These are phyloP conservation scores for Polyommatus icarus DNA, from an alignment of 2,888 invertebrate genomes.

Conservation along the genomic window DNA sequence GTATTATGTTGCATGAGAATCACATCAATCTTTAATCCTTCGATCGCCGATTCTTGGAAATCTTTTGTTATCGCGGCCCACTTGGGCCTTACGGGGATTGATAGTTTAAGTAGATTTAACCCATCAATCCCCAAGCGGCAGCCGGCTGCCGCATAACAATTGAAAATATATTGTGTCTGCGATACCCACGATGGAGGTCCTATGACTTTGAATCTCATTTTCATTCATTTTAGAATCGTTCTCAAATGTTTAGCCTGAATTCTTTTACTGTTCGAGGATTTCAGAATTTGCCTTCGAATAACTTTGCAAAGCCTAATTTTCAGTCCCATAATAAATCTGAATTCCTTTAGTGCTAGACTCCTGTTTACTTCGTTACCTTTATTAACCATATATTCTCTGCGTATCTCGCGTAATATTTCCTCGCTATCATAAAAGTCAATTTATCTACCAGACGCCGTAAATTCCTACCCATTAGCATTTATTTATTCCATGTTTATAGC, in stretches of 20 bases:
- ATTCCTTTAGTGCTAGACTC: not conserved
- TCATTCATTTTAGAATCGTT: not conserved
- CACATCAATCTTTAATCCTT: too few relatives aligned
- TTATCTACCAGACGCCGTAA: not conserved
- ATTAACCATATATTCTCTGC: not conserved
- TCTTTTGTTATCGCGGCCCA: too few relatives aligned
- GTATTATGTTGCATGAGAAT: not conserved
- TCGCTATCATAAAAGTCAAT: slow-evolving; percentile 3
- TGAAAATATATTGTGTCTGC: too few relatives aligned
- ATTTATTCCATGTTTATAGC: slow-evolving; percentile 12
- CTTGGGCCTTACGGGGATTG: too few relatives aligned
- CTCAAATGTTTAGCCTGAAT: not conserved
- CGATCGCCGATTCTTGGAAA: too few relatives aligned
- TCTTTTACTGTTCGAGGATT: not conserved
- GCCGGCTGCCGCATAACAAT: too few relatives aligned
- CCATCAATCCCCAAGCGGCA: too few relatives aligned
- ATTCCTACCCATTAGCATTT: not conserved
- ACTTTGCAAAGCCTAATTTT: not conserved
- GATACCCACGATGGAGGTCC: too few relatives aligned
- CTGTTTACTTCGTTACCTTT: not conserved
- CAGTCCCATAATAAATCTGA: not conserved
- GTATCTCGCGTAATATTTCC: slow-evolving; percentile 12
- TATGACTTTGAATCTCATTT: not conserved
- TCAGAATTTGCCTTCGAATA: not conserved
- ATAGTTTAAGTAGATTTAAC: too few relatives aligned